These are phyloP conservation scores for Psilopogon haemacephalus DNA, from an alignment of 2,113 vertebrate genomes.

Conservation along the genomic window DNA sequence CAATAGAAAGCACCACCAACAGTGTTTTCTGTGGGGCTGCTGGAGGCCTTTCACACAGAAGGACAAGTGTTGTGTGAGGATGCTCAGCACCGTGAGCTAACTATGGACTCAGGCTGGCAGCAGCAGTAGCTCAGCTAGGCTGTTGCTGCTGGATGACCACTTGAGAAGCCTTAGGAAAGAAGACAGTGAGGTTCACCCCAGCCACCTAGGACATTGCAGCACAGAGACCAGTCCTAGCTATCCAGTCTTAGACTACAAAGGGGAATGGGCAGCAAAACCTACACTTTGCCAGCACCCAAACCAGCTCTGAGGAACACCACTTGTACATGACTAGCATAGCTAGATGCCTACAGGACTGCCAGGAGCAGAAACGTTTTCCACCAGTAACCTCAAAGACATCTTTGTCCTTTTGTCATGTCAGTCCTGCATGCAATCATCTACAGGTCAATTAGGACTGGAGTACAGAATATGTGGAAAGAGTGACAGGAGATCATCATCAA, in stretches of 20 bases:
- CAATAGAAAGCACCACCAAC: neutral
- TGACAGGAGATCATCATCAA: neutral
- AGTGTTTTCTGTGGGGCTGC: neutral
- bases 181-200: neutral
- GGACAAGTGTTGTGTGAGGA: no score
- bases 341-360: neutral
- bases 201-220: rapidly evolving
- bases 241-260: neutral
- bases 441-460: neutral
- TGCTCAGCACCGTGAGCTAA: neutral
- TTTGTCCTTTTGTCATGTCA: neutral
- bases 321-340: neutral
- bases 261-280: neutral
- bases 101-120: neutral
- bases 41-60: neutral
- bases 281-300: neutral
- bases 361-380: neutral
- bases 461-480: neutral
- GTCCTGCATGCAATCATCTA: neutral
- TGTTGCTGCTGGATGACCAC: neutral
- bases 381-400: neutral
- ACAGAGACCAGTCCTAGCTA: neutral
- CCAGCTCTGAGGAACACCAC: neutral
- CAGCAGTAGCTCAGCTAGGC: neutral
- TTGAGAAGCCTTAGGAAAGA: neutral